These are phyloP conservation scores for Siniperca chuatsi DNA, from an alignment of 2,113 vertebrate genomes.

Conservation along the genomic window DNA sequence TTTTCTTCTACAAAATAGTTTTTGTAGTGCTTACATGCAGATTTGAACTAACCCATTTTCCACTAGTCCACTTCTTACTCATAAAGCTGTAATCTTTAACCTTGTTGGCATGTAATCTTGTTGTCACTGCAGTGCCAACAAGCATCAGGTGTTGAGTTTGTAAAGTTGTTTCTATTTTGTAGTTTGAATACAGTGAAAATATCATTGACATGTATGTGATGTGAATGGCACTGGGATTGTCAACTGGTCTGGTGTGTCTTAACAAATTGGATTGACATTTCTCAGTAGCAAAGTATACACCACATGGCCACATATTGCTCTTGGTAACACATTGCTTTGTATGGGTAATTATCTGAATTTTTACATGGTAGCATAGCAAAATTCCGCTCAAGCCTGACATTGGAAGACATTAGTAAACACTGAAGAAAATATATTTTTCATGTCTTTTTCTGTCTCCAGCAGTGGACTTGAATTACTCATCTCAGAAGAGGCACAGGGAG, in stretches of 20 bases:
- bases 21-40: not conserved
- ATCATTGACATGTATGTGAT: not conserved
- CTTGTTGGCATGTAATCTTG: not conserved
- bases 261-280: not conserved
- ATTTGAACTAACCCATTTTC: not conserved
- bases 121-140: not conserved
- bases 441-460: conserved; percentile 27
- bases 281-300: not conserved
- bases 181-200: not conserved
- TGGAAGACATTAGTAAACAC: not conserved
- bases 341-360: not conserved
- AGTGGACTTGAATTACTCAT: conserved; percentile 2
- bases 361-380: not conserved
- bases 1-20: not conserved
- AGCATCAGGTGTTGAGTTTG: not conserved
- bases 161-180: not conserved
- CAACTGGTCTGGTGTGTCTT: not conserved
- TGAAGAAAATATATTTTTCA: not conserved
- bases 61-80: not conserved
- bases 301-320: not conserved
- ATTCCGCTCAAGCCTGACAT: not conserved
- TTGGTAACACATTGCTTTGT: not conserved
- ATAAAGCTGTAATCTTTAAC: not conserved
- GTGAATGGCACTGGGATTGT: not conserved
- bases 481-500: conserved; percentile 62